These are phyloP conservation scores for Diploptera punctata DNA, from an alignment of 2,888 invertebrate species.

Conservation along the genomic window DNA sequence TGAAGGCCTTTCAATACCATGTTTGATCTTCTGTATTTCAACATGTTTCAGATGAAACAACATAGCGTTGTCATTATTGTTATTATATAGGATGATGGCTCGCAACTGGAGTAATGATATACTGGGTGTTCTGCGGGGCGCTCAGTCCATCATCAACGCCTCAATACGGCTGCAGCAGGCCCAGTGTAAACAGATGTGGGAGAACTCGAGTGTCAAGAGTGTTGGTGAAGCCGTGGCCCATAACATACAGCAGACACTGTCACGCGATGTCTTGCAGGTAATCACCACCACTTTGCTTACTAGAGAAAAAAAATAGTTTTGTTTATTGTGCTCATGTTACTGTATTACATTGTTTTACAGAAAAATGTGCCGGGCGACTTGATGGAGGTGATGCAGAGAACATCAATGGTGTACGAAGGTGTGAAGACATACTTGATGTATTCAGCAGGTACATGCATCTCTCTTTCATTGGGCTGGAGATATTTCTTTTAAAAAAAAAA, in stretches of 20 bases:
- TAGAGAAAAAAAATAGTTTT: too few species aligned
- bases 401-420: conserved; percentile 74
- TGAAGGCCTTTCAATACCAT: too few species aligned
- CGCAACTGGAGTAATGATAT: conserved; percentile 57
- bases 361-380: conserved; percentile 57
- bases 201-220: conserved; percentile 72
- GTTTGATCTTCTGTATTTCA: too few species aligned
- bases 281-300: neutral
- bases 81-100: neutral
- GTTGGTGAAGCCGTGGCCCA: conserved; percentile 31
- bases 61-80: too few species aligned
- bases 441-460: conserved; percentile 45
- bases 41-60: too few species aligned
- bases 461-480: too few species aligned
- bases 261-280: conserved; percentile 15
- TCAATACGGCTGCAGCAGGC: conserved; percentile 69
- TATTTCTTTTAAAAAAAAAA: too few species aligned
- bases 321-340: too few species aligned
- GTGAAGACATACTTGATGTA: conserved; percentile 65
- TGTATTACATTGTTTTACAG: conserved; percentile 31
- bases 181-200: conserved; percentile 65
- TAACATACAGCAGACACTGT: neutral
- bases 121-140: conserved; percentile 70
- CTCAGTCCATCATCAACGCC: conserved; percentile 72
- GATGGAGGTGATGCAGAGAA: conserved; percentile 66